Evolutionary conservation across 2,113 vertebrate species (phyloP).

Genomic region (Saguinus midas): DNA sequence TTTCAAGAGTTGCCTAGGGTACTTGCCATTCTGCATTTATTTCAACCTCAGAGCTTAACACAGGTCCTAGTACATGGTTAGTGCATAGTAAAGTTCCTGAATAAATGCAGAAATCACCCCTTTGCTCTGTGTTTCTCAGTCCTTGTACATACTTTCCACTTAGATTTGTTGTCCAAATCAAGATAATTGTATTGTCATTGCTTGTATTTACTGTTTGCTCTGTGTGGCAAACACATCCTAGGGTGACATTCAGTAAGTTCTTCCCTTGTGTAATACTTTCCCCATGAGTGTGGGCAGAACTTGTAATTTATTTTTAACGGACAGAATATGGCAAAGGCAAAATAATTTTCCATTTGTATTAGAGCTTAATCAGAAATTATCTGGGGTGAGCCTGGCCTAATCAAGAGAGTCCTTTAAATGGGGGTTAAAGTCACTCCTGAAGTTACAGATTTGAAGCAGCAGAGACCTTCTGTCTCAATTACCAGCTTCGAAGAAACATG

Average conservation of each 20-base stretch:
- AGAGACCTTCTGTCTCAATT: background rate
- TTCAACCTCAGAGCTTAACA: background rate
- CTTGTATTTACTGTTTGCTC: slow-evolving; percentile 1
- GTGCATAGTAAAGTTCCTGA: background rate
- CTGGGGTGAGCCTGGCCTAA: background rate
- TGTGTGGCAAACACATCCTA: background rate
- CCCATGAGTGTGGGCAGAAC: background rate
- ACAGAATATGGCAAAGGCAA: slow-evolving; percentile 2
- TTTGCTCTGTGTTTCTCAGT: background rate
- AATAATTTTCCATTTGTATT: background rate
- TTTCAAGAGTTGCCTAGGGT: background rate
- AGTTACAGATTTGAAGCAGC: slow-evolving; percentile 15
- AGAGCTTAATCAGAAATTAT: background rate
- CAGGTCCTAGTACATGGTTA: background rate
- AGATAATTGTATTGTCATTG: background rate
- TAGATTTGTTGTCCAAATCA: background rate
- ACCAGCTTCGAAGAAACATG: background rate
- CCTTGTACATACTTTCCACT: background rate
- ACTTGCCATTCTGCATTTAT: background rate
- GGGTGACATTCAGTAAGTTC: background rate
- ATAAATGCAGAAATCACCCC: background rate
- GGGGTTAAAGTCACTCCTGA: background rate
- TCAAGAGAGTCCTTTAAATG: background rate
- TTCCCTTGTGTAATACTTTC: background rate
- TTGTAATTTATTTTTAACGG: slow-evolving; percentile 1